A percentile compares a stretch with the other conserved stretches of the same genome.
Conservation (phyloP, 2,797 vertebrate species). For the Siniperca undulata region DNA sequence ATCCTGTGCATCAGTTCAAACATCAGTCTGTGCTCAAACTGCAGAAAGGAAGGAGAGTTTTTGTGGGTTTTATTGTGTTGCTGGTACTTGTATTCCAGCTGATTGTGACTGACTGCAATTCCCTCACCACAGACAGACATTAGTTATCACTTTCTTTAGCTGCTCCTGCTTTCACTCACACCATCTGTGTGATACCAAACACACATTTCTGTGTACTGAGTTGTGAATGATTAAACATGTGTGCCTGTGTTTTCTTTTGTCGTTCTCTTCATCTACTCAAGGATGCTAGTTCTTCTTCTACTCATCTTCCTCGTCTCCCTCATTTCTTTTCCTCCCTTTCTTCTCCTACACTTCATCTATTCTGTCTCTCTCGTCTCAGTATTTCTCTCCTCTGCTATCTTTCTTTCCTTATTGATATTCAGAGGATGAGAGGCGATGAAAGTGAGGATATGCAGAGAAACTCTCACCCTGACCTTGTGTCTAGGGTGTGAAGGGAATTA, state of each 20-base stretch:
- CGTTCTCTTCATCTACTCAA: neutral
- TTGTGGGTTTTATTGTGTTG: neutral
- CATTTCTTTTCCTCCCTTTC: neutral
- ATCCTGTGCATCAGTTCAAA: neutral
- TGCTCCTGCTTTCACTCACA: neutral
- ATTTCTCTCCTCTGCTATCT: neutral
- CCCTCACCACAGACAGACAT: neutral
- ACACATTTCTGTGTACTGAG: neutral
- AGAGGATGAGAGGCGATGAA: conserved; percentile 16
- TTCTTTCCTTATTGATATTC: conserved; percentile 34
- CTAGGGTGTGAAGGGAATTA: neutral
- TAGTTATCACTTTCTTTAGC: neutral
- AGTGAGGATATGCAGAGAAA: conserved; percentile 9
- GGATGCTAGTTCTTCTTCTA: conserved; percentile 8
- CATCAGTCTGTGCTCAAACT: neutral
- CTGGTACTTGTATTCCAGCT: neutral
- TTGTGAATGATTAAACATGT: conserved; percentile 1
- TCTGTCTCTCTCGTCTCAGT: neutral
- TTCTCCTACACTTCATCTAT: neutral
- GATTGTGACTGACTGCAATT: neutral
- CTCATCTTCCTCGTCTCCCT: neutral
- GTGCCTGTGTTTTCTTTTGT: neutral
- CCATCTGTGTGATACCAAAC: neutral
- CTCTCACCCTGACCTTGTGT: conserved; percentile 37
- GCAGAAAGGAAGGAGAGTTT: neutral